Evolutionary conservation across 2,113 vertebrate genomes (phyloP).

Genomic region (Scopus umbretta): DNA sequence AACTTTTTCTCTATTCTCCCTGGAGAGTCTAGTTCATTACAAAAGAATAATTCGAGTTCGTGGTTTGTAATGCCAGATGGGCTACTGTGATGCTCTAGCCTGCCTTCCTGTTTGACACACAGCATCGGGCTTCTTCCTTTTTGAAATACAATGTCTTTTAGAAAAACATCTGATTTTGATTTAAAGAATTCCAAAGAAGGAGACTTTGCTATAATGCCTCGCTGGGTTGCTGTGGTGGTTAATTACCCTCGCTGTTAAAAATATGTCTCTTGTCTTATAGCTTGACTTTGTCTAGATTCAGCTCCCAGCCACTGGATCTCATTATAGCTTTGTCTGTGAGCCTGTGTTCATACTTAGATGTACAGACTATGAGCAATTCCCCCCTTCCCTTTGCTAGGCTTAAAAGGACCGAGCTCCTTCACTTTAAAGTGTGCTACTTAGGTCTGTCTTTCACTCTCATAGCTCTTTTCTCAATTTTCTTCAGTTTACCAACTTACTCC

Average conservation of each 20-base stretch:
- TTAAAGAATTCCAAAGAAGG: background rate
- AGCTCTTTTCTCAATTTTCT: background rate
- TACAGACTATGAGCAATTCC: background rate
- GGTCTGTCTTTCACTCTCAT: background rate
- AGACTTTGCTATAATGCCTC: background rate
- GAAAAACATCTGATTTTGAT: conserved; percentile 23
- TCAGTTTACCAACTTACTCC: background rate
- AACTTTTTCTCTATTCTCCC: background rate
- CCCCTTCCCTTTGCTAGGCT: background rate
- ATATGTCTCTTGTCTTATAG: conserved; percentile 15
- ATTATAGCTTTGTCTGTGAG: conserved; percentile 7
- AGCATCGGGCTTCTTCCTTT: background rate
- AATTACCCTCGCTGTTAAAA: conserved; percentile 32
- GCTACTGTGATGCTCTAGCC: background rate
- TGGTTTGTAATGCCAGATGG: background rate
- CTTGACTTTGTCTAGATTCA: conserved; percentile 22
- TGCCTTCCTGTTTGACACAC: background rate
- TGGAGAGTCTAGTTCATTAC: background rate
- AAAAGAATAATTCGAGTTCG: background rate
- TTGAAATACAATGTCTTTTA: background rate
- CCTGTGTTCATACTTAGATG: background rate
- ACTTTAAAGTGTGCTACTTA: background rate
- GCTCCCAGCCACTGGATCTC: conserved; percentile 29
- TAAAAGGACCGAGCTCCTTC: background rate
- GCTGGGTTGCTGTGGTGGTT: background rate